Base-by-base conservation (phyloP, 2,888 invertebrate genomes). In the Orthosia cruda region DNA sequence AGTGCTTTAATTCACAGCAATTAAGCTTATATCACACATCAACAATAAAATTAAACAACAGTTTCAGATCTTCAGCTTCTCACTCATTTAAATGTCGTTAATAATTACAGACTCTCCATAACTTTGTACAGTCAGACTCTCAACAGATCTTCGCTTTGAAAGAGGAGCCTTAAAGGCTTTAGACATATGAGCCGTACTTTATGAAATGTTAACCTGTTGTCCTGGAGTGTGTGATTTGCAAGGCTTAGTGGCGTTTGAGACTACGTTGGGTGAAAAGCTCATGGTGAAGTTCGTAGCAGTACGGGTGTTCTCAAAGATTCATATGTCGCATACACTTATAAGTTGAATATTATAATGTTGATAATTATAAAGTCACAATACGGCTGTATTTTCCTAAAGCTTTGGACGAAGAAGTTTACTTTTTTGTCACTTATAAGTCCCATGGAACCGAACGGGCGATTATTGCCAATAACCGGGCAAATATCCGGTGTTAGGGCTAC, bases 41-140 rank as follows among this genome's bases (percentile, higher is more conserved):
- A 73, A 62, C 13, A 49, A 26, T 13, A 13, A 47, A 66, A n/a
- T 55, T 0, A 47, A 62, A 55, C 5, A 26, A 40, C 40, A 40
- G 9, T 40, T 16, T 45, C 11, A 45, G 40, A 18, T 68, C 55
- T n/a, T 49, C 18, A 45, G 62, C 13, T 4, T 26, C 61, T 45
- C 20, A 66, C 12, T 15, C 11, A 16, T 62, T 76, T 50, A 12
- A 76, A 76, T 76, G 45, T 57, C 50, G 5, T 11, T 50, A 77
- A 68, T 77, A 62, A 77, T 76, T 47, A 62, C 5, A 11, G 40
- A 12, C 18, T 52, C 26, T 26, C 5, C n/a, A 16, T 23, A 18
- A 16, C 2, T 7, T 55, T 13, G 45, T 45, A 32, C 4, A 23
- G 20, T 7, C n/a, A 13, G 13, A 5, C 23, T 23, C 16, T 18